Conservation (phyloP, 2,888 invertebrate genomes). For the Calephelis perditalis region DNA sequence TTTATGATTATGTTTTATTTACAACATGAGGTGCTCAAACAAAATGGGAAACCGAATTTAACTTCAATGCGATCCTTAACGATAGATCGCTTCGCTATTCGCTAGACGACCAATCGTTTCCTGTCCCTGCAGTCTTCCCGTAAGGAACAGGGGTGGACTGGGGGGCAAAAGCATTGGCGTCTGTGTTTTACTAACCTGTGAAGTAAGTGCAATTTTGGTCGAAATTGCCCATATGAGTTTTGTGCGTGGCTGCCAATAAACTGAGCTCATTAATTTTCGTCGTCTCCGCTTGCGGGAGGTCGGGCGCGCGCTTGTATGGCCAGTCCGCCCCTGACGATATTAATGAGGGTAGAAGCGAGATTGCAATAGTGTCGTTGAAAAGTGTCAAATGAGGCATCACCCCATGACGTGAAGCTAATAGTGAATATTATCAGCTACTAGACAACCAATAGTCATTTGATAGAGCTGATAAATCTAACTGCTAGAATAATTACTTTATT, state of each 20-base stretch:
- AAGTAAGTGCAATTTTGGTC: constrained; percentile 78
- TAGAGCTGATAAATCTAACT: constrained; percentile 29
- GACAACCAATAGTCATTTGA: constrained; percentile 33
- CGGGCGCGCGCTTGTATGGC: constrained; percentile 78
- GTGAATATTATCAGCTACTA: constrained; percentile 53
- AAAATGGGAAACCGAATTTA: constrained; percentile 28
- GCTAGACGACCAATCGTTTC: constrained; percentile 50
- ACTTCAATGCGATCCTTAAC: constrained; percentile 62
- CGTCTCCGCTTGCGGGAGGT: constrained; percentile 76
- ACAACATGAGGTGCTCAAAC: constrained; percentile 1
- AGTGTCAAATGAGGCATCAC: constrained; percentile 62
- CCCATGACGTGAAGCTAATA: constrained; percentile 67
- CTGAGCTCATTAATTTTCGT: constrained; percentile 79
- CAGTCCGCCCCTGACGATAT: constrained; percentile 80
- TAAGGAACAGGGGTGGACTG: constrained; percentile 76
- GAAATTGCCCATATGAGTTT: constrained; percentile 78
- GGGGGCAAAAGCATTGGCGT: constrained; percentile 72
- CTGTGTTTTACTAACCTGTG: constrained; percentile 76
- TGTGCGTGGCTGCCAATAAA: constrained; percentile 79
- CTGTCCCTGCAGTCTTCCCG: constrained; percentile 75
- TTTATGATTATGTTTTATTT: constrained; percentile 1
- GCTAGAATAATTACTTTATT: constrained; percentile 11
- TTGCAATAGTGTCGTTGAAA: constrained; percentile 71
- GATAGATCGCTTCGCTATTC: constrained; percentile 46
- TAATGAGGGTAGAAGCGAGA: constrained; percentile 77